Conservation (phyloP, 2,113 vertebrate species). For the Ptyas mucosa region DNA sequence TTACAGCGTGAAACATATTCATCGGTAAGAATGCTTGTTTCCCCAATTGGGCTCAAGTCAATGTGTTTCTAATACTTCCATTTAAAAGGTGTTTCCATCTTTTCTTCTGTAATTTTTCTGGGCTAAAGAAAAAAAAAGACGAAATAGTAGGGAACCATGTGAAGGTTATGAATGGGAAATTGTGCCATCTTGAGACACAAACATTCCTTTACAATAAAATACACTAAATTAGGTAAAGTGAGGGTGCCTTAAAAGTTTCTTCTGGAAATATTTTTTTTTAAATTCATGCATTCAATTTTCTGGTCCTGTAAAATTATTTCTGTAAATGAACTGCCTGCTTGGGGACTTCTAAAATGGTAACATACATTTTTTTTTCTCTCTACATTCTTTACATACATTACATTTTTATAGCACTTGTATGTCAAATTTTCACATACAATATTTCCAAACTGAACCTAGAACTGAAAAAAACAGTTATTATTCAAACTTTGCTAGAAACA, state of each 20-base stretch:
- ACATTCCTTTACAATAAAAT: background rate
- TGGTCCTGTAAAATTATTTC: background rate
- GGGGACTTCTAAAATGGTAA: background rate
- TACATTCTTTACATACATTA: background rate
- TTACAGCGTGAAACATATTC: constrained; percentile 56
- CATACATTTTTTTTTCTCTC: too few species aligned
- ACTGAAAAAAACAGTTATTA: background rate
- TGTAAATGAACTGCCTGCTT: background rate
- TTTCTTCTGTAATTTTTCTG: background rate
- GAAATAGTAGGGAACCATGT: background rate
- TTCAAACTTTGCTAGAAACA: background rate
- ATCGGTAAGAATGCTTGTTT: constrained; percentile 40
- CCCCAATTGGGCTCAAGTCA: accelerated
- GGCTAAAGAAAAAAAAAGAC: background rate
- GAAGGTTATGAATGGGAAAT: background rate
- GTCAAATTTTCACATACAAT: background rate
- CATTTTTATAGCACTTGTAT: background rate
- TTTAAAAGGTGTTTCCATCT: background rate
- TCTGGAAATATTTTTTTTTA: background rate
- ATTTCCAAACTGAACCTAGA: background rate
- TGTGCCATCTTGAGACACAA: background rate
- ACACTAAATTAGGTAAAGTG: background rate
- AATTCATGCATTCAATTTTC: background rate
- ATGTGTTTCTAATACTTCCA: background rate
- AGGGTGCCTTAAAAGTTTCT: background rate